phyloP scores from a whole-genome alignment of 2,797 vertebrate species.

The Dendrocincla tyrannina region DNA sequence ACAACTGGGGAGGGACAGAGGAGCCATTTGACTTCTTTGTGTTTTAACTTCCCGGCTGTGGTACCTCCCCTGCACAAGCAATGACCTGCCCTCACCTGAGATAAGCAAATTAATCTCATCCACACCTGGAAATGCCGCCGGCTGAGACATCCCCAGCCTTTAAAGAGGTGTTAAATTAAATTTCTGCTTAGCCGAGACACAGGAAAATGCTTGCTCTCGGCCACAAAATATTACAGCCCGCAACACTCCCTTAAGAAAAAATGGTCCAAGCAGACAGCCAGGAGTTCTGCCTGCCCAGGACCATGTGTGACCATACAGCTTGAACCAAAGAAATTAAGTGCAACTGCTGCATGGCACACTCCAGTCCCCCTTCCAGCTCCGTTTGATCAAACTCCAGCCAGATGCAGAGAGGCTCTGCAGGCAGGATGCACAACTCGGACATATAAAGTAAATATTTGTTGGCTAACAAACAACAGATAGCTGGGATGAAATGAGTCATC shows the following conservation, averaged over 20 bases:
- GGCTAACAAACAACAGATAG: neutral
- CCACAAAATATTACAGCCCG: neutral
- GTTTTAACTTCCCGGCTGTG: neutral
- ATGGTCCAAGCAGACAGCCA: neutral
- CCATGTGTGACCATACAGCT: neutral
- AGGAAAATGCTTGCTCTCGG: neutral
- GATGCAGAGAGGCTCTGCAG: neutral
- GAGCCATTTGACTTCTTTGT: constrained; percentile 13
- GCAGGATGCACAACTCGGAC: neutral
- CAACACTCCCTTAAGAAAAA: neutral
- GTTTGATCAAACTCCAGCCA: neutral
- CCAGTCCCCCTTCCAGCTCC: neutral
- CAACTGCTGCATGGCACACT: neutral
- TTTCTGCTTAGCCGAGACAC: neutral
- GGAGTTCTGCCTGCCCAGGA: neutral
- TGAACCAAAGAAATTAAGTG: too few relatives aligned
- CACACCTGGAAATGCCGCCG: neutral
- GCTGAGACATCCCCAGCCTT: neutral
- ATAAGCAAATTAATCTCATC: constrained; percentile 24
- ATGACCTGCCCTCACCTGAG: constrained; percentile 5
- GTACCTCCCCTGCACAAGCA: neutral
- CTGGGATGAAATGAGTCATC: neutral
- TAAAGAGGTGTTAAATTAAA: neutral
- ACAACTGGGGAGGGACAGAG: neutral
- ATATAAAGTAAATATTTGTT: neutral